Evolutionary conservation across 1,140 invertebrate species (phyloP).

Genomic region (Heliconius nattereri): DNA sequence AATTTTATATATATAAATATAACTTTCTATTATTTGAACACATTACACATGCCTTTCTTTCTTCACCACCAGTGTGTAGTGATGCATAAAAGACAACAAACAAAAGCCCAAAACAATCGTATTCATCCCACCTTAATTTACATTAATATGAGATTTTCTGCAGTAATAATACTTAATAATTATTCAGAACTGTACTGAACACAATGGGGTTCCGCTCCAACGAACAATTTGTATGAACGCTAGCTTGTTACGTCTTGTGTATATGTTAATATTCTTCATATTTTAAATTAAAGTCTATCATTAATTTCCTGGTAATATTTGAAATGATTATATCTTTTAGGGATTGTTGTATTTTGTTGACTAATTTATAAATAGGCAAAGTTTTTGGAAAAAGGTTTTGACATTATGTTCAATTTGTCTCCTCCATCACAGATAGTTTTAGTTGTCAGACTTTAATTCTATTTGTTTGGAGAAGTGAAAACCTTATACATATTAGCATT

Average conservation of each 20-base stretch:
- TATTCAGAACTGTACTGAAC: slow-evolving; percentile 61
- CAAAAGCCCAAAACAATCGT: slow-evolving; percentile 56
- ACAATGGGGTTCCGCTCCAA: slow-evolving; percentile 70
- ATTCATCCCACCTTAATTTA: slow-evolving; percentile 67
- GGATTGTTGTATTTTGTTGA: no score
- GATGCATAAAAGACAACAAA: slow-evolving; percentile 42
- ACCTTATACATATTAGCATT: no score
- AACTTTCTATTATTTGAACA: not conserved
- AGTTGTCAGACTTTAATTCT: no score
- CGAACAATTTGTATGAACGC: slow-evolving; percentile 63
- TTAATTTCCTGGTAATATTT: not conserved
- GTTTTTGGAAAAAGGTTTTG: no score
- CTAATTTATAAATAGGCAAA: not conserved
- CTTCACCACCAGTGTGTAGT: slow-evolving; percentile 41
- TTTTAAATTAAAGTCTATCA: not conserved
- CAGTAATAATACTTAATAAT: slow-evolving; percentile 70
- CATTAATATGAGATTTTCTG: slow-evolving; percentile 73
- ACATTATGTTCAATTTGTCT: no score
- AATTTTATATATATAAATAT: not conserved
- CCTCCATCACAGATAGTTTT: no score
- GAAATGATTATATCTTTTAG: not conserved
- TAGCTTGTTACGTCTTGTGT: slow-evolving; percentile 51
- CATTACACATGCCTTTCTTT: not conserved
- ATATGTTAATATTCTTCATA: slow-evolving; percentile 30
- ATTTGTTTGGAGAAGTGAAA: no score